Percentiles rank a stretch among this genome's conserved stretches.
These are phyloP conservation scores for Balearica regulorum DNA, from an alignment of 2,797 vertebrate genomes.

Conservation along the genomic window DNA sequence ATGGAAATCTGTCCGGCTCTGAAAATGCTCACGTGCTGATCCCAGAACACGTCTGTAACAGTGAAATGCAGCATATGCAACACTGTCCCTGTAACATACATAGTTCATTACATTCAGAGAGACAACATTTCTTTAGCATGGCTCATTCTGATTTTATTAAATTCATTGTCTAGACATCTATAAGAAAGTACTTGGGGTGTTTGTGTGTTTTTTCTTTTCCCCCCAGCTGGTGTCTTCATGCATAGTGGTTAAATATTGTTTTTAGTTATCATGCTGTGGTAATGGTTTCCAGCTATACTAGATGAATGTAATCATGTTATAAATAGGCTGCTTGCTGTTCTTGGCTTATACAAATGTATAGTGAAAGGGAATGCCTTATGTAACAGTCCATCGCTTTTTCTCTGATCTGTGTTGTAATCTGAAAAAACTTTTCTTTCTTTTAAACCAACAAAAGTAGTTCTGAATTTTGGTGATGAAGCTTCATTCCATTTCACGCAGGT, in stretches of 20 bases:
- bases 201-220: background rate
- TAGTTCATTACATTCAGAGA: background rate
- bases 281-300: conserved; percentile 38
- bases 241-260: conserved; percentile 30
- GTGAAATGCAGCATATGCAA: background rate
- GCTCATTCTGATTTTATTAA: conserved; percentile 35
- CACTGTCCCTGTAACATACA: background rate
- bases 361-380: conserved; percentile 35
- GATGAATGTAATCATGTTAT: conserved; percentile 37
- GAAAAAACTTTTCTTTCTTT: background rate
- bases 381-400: background rate
- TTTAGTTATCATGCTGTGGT: conserved; percentile 32
- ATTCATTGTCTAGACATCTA: conserved; percentile 50
- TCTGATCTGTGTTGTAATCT: background rate
- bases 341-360: conserved; percentile 38
- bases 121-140: conserved; percentile 5
- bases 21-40: background rate
- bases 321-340: conserved; percentile 17
- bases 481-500: background rate
- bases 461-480: background rate
- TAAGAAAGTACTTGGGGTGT: background rate
- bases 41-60: background rate
- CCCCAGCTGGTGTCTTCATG: conserved; percentile 51
- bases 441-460: background rate
- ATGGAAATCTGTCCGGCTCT: background rate